phyloP scores from a whole-genome alignment of 2,113 vertebrate species.

The Calidris pugnax region DNA sequence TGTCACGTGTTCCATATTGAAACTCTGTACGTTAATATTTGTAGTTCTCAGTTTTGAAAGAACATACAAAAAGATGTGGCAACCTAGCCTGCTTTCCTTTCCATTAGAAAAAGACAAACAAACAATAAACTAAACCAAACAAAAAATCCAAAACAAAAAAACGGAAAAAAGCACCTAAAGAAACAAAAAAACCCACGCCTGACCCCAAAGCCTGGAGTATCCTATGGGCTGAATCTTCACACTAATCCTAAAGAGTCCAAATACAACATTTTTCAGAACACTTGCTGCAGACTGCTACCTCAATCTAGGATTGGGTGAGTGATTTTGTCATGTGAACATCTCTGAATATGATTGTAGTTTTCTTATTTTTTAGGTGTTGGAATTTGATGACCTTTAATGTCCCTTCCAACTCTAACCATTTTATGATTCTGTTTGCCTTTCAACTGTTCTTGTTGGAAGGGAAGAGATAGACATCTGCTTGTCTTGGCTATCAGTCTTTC shows the following conservation, averaged over 20 bases:
- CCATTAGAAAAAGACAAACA: background rate
- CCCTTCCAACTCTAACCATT: too few species aligned
- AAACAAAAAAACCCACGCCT: background rate
- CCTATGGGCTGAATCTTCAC: background rate
- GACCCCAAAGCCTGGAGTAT: background rate
- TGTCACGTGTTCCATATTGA: background rate
- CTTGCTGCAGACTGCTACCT: background rate
- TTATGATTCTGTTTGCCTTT: background rate
- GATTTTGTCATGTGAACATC: constrained; percentile 5
- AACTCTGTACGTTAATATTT: background rate
- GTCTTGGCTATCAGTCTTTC: background rate
- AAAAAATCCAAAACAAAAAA: background rate
- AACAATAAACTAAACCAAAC: too few species aligned
- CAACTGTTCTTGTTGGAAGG: background rate
- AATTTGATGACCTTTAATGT: too few species aligned
- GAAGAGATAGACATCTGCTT: background rate
- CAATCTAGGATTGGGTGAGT: background rate
- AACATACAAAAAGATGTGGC: background rate
- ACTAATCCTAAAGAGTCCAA: background rate
- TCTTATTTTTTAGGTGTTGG: background rate
- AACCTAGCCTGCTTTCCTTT: background rate
- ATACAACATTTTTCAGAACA: constrained; percentile 5
- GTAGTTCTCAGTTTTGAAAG: background rate
- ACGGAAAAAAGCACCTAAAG: background rate
- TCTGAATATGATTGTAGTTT: constrained; percentile 13